Base-by-base conservation (phyloP, 1,140 invertebrate species). In the Muscidifurax raptorellus region DNA sequence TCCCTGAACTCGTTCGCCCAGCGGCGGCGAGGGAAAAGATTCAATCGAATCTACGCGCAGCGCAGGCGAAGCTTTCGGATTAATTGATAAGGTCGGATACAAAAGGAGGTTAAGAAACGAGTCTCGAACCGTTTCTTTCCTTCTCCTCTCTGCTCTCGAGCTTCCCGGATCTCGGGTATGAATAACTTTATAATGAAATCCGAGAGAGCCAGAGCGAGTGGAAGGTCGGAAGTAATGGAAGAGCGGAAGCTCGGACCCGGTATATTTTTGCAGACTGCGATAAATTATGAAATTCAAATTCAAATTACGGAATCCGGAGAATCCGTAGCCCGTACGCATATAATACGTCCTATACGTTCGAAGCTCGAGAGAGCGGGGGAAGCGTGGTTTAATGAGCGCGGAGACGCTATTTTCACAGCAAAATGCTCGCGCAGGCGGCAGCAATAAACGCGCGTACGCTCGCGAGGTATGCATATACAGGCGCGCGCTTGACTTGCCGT, bases 181-280 rank as follows among this genome's bases (percentile, higher is more conserved):
- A 78, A 84, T 79, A 84, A 84, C 76, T 80, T 84, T 74, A 84
- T 80, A 84, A 84, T 84, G 83, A 84, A 84, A 74, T 52, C 75
- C n/a, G 9, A 25, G 30, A 77, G 67, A 47, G 22, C 18, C 30
- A 44, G 13, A 77, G 28, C 18, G 44, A 27, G 75, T n/a, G 75
- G 36, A 80, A 67, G 67, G 40, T 47, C 66, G 79, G 30, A 72
- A 47, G 79, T 32, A 81, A 81, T 72, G 67, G 79, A 82, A n/a
- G 47, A 72, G 28, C 80, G 44, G 80, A 74, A 74, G 80, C 77
- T 52, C 28, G 76, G 47, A 25, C 32, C 25, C 25, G 9, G 12
- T n/a, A 59, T 64, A 59, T 36, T 28, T 71, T 76, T 25, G 69
- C 71, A 74, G 44, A 52, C 52, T 59, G 25, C 36, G 69, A 80